Base-by-base conservation (phyloP, 2,797 vertebrate genomes). In the Hemitrygon akajei region DNA sequence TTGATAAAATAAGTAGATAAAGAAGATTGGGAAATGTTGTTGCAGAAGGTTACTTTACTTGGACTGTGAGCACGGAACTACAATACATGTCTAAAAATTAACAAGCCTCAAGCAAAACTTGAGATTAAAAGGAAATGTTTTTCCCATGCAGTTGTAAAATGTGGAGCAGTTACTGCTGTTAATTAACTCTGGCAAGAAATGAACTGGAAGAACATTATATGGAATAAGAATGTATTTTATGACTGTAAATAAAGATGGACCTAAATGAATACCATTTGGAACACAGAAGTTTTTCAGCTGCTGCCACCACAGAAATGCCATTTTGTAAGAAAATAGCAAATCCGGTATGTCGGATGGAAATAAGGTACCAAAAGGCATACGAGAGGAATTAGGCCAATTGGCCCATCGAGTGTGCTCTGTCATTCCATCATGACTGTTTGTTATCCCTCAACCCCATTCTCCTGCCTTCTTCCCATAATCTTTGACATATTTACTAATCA, bases 1-100 rank as follows among this genome's bases (percentile, higher is more conserved):
- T 94, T 0, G 22, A 95, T 94, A 95, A 95, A 94, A 94, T 93
- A 93, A 94, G 56, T 93, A 96, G 95, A 94, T 94, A 95, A 95
- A 94, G 93, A 86, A 34, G 40, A 93, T 75, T 93, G 71, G 89
- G 37, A 7, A 93, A 93, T 76, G 86, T 69, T 89, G 63, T 66
- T 66, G 25, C 66, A 73, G 71, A 60, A 56, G 37, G 37, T 27
- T 75, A 93, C 76, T 93, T 93, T 47, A 14, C 71, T 93, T 93
- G 91, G 91, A 76, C 37, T 76, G 5, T 89, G n/a, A 89, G 86
- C 60, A 69, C 27, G 37, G 7, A 20, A 37, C 60, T 69, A 22
- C 91, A 93, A 25, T 69, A 92, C 69, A 73, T 71, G 37, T 71
- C 91, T 12, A 73, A 89, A 75, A 73, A 92, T 75, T 73, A 92